A percentile compares a stretch with the other conserved stretches of the same genome.
Evolutionary conservation across 2,113 vertebrate species (phyloP).

Genomic region (Centrocercus urophasianus): DNA sequence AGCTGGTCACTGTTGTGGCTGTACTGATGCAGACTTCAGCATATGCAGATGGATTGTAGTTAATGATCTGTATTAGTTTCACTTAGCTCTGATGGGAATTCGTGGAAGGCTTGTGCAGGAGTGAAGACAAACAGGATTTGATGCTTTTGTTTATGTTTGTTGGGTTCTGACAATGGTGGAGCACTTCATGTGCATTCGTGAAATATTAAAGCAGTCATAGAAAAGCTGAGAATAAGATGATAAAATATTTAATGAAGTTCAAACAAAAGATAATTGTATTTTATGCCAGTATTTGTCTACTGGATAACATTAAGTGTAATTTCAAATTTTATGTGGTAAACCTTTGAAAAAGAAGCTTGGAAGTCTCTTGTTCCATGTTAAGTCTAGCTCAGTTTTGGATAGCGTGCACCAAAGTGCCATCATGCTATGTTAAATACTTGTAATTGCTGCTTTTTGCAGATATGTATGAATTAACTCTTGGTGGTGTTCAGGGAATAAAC

Average conservation of each 20-base stretch:
- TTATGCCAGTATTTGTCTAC: not conserved
- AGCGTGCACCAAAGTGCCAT: not conserved
- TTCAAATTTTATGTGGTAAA: not conserved
- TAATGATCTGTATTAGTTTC: not conserved
- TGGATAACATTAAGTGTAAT: not conserved
- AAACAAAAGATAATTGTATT: not conserved
- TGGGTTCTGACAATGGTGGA: not conserved
- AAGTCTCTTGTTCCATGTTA: not conserved
- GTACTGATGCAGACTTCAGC: not conserved
- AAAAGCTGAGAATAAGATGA: not conserved
- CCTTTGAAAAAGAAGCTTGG: not conserved
- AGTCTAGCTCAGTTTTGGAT: not conserved
- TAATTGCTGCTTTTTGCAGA: not conserved
- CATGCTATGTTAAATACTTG: not conserved
- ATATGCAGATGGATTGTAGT: rapidly evolving
- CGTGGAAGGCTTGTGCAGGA: not conserved
- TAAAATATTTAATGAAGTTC: not conserved
- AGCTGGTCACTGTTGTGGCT: not conserved
- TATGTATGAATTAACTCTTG: not conserved
- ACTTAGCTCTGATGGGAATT: not conserved
- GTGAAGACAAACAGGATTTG: not conserved
- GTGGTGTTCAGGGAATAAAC: not conserved
- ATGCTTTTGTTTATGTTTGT: not conserved
- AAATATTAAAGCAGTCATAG: not conserved
- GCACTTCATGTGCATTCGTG: not conserved